Conservation (phyloP, 2,888 invertebrate genomes). For the Morinoia aosen region DNA sequence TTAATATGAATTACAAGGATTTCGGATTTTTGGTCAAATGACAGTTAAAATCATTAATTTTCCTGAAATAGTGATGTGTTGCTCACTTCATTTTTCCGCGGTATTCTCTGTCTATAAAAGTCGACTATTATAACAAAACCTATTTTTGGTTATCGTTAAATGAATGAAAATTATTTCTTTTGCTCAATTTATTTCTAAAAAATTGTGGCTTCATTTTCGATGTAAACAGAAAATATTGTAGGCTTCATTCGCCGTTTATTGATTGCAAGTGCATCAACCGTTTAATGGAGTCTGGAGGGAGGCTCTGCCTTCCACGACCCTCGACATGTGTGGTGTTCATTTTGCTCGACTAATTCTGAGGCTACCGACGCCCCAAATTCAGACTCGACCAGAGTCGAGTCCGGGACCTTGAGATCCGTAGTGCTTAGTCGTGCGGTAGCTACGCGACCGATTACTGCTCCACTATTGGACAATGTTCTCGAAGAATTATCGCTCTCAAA, state of each 20-base stretch:
- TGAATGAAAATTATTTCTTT: background rate
- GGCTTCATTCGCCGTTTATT: background rate
- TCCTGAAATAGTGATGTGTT: background rate
- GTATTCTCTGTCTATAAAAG: too few relatives aligned
- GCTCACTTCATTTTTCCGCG: background rate
- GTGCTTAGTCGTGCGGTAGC: background rate
- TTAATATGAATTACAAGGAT: background rate
- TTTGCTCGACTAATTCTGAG: background rate
- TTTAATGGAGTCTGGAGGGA: background rate
- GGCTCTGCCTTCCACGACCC: background rate
- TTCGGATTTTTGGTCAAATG: background rate
- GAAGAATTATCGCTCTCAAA: too few relatives aligned
- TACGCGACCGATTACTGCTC: background rate
- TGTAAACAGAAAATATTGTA: background rate
- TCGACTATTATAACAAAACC: background rate
- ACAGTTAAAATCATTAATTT: background rate
- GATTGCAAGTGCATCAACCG: background rate
- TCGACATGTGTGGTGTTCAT: background rate
- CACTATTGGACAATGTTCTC: background rate
- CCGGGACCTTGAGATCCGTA: background rate
- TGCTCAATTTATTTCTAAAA: background rate
- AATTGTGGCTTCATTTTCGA: background rate
- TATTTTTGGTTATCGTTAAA: background rate
- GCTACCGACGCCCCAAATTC: background rate
- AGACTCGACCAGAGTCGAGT: background rate